These are phyloP conservation scores for Diprion similis DNA, from an alignment of 1,140 invertebrate genomes.

Conservation along the genomic window DNA sequence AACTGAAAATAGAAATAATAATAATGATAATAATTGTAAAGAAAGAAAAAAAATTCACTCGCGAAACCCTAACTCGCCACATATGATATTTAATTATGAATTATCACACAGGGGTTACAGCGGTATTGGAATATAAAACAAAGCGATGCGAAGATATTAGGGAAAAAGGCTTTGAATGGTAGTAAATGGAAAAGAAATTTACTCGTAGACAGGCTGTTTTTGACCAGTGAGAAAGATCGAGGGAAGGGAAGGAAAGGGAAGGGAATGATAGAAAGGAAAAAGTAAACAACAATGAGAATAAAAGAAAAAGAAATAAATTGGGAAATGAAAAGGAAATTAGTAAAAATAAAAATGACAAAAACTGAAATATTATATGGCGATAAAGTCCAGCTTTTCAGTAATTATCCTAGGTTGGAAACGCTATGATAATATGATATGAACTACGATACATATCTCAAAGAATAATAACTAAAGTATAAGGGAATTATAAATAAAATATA, in stretches of 20 bases:
- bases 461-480: slow-evolving; percentile 62
- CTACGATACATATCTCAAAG: slow-evolving; percentile 64
- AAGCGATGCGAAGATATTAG: no score
- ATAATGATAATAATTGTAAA: slow-evolving; percentile 16
- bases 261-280: slow-evolving; percentile 18
- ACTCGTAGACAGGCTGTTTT: neutral
- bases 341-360: slow-evolving; percentile 15
- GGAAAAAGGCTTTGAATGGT: no score
- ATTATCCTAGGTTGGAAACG: slow-evolving; percentile 24
- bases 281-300: slow-evolving; percentile 24
- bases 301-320: slow-evolving; percentile 28
- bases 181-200: no score
- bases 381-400: no score
- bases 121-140: slow-evolving; percentile 13
- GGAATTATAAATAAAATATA: slow-evolving; percentile 44
- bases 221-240: neutral
- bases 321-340: slow-evolving; percentile 15
- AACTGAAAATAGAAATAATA: slow-evolving; percentile 34
- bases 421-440: slow-evolving; percentile 24
- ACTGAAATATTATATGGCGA: no score
- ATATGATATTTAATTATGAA: neutral
- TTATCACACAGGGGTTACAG: neutral
- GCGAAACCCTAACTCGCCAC: slow-evolving; percentile 1
- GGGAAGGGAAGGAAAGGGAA: slow-evolving; percentile 26
- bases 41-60: neutral